These are phyloP conservation scores for Parnassius orleans DNA, from an alignment of 2,888 invertebrate genomes.

Conservation along the genomic window DNA sequence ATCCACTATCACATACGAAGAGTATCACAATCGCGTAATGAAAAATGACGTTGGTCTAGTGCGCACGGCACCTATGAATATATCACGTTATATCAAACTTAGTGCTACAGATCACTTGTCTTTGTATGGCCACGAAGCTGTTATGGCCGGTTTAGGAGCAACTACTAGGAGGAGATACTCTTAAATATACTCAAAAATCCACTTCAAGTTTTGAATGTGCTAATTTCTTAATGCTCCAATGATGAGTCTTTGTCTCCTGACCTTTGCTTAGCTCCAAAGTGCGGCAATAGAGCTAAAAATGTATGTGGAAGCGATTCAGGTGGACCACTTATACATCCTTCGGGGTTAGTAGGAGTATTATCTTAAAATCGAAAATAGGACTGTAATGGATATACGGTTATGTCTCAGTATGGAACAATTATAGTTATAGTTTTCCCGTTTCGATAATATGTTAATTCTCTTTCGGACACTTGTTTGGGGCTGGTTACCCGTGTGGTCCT, in stretches of 20 bases:
- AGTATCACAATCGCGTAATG: neutral
- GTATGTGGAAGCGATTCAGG: slow-evolving; percentile 15
- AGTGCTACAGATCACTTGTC: slow-evolving; percentile 18
- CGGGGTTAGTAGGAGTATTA: too few species aligned
- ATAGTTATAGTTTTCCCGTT: too few species aligned
- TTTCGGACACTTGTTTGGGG: too few species aligned
- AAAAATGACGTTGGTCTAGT: slow-evolving; percentile 15
- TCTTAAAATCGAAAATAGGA: too few species aligned
- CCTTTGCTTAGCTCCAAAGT: slow-evolving; percentile 7
- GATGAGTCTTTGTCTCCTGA: neutral
- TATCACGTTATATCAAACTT: too few species aligned
- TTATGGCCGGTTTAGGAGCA: slow-evolving; percentile 10
- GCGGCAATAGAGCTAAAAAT: neutral
- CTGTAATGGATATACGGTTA: too few species aligned
- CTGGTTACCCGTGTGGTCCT: too few species aligned
- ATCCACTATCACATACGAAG: neutral
- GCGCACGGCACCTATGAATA: slow-evolving; percentile 17
- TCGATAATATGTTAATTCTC: too few species aligned
- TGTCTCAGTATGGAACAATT: too few species aligned
- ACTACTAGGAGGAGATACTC: neutral
- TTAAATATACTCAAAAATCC: too few species aligned
- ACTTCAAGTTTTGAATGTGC: slow-evolving; percentile 1
- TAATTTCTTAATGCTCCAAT: slow-evolving; percentile 7
- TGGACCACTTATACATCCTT: slow-evolving; percentile 16
- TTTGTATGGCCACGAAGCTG: slow-evolving; percentile 18